These are phyloP conservation scores for Habroteleia sp. DNA, from an alignment of 2,888 invertebrate species.

Conservation along the genomic window DNA sequence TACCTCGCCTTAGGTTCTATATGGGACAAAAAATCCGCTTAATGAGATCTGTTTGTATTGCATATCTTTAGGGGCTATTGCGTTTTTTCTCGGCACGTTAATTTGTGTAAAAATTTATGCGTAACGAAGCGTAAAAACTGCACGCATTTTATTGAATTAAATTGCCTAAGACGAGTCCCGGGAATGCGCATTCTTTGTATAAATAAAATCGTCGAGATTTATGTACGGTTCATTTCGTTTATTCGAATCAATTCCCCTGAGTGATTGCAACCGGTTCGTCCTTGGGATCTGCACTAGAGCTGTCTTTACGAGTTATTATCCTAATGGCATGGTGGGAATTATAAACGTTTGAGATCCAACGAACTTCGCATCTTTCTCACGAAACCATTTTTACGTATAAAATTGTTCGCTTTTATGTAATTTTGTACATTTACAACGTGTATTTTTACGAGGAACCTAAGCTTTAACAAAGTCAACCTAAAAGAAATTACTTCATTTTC, in stretches of 20 bases:
- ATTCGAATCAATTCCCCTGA: conserved; percentile 31
- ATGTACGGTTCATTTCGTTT: conserved; percentile 21
- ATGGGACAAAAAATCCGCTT: conserved; percentile 36
- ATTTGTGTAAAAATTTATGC: neutral
- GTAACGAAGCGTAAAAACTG: neutral
- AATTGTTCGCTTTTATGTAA: too few relatives aligned
- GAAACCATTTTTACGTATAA: too few relatives aligned
- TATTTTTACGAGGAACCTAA: too few relatives aligned
- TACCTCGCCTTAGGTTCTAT: conserved; percentile 27
- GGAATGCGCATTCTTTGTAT: conserved; percentile 7
- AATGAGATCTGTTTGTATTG: conserved; percentile 25
- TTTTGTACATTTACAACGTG: too few relatives aligned
- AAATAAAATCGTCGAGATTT: conserved; percentile 14
- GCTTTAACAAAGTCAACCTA: too few relatives aligned
- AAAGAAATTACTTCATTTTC: too few relatives aligned
- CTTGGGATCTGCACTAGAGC: conserved; percentile 26
- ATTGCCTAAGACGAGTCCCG: too few relatives aligned
- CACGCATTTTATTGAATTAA: neutral
- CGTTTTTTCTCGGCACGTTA: neutral
- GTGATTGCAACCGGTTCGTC: conserved; percentile 40
- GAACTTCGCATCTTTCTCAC: too few relatives aligned
- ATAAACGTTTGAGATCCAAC: conserved; percentile 10
- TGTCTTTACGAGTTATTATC: conserved; percentile 42
- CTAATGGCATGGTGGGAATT: conserved; percentile 26
- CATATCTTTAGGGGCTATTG: conserved; percentile 17